Conservation (phyloP, 2,113 vertebrate species). For the Reinhardtius hippoglossoides region DNA sequence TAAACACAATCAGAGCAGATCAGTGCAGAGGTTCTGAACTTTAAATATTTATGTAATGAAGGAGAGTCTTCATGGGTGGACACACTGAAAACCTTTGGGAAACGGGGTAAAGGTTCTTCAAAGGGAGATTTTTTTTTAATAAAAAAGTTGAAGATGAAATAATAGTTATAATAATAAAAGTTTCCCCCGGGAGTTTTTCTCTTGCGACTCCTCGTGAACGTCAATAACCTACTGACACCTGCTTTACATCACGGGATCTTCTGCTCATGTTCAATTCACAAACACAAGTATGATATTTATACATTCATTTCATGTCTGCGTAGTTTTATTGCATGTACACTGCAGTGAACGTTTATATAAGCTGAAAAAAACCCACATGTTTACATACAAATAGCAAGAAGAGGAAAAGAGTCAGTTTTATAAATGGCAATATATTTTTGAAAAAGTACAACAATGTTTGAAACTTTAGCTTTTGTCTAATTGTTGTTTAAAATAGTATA, state of each 20-base stretch:
- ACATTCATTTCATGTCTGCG: slow-evolving; percentile 9
- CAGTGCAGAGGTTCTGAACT: slow-evolving; percentile 52
- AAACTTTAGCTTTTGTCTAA: slow-evolving; percentile 1
- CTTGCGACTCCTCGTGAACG: neutral
- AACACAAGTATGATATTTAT: neutral
- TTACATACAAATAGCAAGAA: slow-evolving; percentile 1
- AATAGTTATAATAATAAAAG: too few species aligned
- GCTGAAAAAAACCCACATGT: neutral
- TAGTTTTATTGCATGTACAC: slow-evolving; percentile 41
- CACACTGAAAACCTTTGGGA: slow-evolving; percentile 3
- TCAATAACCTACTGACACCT: neutral
- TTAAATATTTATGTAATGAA: slow-evolving; percentile 64
- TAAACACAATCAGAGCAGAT: slow-evolving; percentile 56
- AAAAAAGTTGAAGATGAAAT: too few species aligned
- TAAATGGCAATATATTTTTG: neutral
- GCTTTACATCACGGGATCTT: neutral
- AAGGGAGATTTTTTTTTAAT: neutral
- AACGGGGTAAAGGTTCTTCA: neutral
- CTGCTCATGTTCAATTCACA: neutral
- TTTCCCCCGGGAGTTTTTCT: neutral
- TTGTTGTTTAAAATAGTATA: neutral
- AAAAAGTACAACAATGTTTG: slow-evolving; percentile 14
- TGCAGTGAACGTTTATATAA: slow-evolving; percentile 12
- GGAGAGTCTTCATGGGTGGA: slow-evolving; percentile 40
- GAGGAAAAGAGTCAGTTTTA: neutral